A percentile compares a stretch with the other conserved stretches of the same genome.
Conservation (phyloP, 2,888 invertebrate species). For the Synergus laeviventris region DNA sequence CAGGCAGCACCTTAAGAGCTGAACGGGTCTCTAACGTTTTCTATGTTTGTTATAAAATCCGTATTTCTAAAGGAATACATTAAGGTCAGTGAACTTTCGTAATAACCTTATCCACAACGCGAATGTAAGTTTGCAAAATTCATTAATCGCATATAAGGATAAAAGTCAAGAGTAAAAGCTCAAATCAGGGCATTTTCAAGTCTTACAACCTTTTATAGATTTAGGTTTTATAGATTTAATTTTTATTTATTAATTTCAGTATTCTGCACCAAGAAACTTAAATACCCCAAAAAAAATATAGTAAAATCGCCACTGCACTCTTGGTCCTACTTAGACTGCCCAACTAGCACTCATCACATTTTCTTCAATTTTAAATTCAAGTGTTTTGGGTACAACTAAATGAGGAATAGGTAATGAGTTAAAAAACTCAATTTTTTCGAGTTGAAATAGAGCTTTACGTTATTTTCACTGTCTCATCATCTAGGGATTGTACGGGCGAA, state of each 20-base stretch:
- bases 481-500: constrained; percentile 57
- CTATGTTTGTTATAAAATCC: constrained; percentile 59
- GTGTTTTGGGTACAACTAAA: background rate
- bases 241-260: no score
- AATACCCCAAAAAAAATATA: no score
- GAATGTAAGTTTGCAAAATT: constrained; percentile 53
- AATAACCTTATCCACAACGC: constrained; percentile 56
- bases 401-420: constrained; percentile 24
- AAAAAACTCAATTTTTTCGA: constrained; percentile 21
- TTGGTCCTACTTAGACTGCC: no score
- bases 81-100: constrained; percentile 56
- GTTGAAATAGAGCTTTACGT: constrained; percentile 27
- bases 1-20: constrained; percentile 55
- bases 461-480: constrained; percentile 48
- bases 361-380: no score
- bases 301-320: no score
- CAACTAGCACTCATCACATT: no score
- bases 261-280: no score
- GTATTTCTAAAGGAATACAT: constrained; percentile 63
- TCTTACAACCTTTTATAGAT: no score
- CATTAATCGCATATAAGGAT: constrained; percentile 45
- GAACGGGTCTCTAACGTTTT: constrained; percentile 53
- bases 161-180: background rate
- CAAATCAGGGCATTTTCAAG: background rate
- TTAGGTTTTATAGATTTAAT: no score